phyloP scores from a whole-genome alignment of 2,797 vertebrate genomes.

The Rhinogobio ventralis region DNA sequence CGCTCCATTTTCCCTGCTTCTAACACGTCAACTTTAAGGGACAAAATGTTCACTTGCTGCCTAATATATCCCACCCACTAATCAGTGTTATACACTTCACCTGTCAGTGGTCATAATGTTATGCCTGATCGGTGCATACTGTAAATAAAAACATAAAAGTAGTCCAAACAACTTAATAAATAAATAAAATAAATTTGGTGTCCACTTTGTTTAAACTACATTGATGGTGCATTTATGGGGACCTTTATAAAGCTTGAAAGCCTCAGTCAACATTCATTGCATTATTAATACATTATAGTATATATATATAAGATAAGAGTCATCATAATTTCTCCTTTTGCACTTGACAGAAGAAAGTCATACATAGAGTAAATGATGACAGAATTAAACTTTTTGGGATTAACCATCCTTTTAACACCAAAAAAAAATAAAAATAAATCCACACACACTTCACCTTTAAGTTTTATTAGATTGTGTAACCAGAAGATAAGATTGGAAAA shows the following conservation, averaged over 20 bases:
- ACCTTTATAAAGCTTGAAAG: neutral
- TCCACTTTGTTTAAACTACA: neutral
- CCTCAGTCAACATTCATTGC: neutral
- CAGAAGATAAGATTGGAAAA: conserved; percentile 2
- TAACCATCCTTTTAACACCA: neutral
- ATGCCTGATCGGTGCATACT: too few relatives aligned
- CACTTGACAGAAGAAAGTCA: neutral
- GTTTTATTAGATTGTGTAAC: conserved; percentile 5
- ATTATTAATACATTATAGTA: neutral
- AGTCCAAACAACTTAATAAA: neutral
- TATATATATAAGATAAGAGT: too few relatives aligned
- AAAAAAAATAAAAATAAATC: neutral
- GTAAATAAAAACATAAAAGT: neutral
- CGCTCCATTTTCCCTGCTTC: too few relatives aligned
- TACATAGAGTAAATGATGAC: neutral
- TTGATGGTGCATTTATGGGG: neutral
- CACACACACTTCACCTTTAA: neutral
- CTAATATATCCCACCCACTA: too few relatives aligned
- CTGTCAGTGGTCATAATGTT: too few relatives aligned
- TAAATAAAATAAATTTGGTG: neutral
- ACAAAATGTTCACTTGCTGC: too few relatives aligned
- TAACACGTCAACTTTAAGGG: too few relatives aligned
- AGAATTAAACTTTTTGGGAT: neutral
- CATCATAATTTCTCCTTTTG: neutral
- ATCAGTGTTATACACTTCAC: too few relatives aligned